Evolutionary conservation across 1,140 invertebrate genomes (phyloP).

Genomic region (Scaptomyza hsui): DNA sequence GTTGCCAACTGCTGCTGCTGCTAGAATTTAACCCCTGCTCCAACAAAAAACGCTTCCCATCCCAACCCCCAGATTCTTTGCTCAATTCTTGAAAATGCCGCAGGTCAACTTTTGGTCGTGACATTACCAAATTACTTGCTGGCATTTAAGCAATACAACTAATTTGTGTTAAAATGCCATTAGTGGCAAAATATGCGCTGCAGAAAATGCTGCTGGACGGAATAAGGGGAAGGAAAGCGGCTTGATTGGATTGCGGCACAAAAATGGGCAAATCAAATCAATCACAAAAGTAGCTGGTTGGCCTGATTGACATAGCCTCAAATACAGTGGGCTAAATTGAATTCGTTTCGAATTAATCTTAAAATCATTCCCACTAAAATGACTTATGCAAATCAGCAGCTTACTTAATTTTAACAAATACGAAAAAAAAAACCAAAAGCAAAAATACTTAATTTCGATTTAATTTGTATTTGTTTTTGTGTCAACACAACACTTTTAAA

Average conservation of each 20-base stretch:
- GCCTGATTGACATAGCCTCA: not conserved
- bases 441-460: too few species aligned
- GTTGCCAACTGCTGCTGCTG: constrained; percentile 6
- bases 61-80: too few species aligned
- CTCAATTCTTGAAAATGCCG: constrained; percentile 12
- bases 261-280: not conserved
- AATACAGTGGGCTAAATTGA: not conserved
- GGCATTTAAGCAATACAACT: constrained; percentile 70
- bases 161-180: constrained; percentile 77
- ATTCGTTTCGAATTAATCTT: too few species aligned
- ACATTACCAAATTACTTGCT: constrained; percentile 52
- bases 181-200: constrained; percentile 44
- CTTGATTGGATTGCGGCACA: constrained; percentile 4
- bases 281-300: not conserved
- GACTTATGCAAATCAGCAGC: too few species aligned
- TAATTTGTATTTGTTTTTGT: too few species aligned
- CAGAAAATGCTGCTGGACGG: not conserved
- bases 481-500: too few species aligned
- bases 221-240: too few species aligned
- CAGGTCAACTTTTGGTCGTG: constrained; percentile 38
- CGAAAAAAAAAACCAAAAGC: too few species aligned
- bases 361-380: too few species aligned
- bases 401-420: too few species aligned
- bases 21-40: too few species aligned
- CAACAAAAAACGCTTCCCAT: too few species aligned